A percentile compares a stretch with the other conserved stretches of the same genome.
These are phyloP conservation scores for Calephelis nemesis DNA, from an alignment of 1,140 invertebrate species.

Conservation along the genomic window DNA sequence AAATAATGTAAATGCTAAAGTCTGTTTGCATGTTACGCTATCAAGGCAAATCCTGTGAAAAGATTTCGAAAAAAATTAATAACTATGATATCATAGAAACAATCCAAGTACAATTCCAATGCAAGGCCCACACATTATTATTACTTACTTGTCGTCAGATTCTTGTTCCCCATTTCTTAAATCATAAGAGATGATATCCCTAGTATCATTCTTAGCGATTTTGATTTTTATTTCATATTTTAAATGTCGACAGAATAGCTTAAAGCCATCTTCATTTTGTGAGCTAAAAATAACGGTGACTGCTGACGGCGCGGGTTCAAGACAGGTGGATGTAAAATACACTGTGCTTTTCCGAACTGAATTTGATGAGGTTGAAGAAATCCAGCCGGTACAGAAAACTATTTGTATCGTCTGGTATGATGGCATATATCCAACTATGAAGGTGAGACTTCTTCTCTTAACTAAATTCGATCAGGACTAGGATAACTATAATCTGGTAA, in stretches of 20 bases:
- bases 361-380: conserved; percentile 57
- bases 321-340: conserved; percentile 59
- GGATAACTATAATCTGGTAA: too few species aligned
- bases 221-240: background rate
- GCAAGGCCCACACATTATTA: background rate
- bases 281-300: conserved; percentile 53
- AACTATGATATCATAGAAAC: too few species aligned
- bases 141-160: background rate
- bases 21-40: too few species aligned
- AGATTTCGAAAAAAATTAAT: too few species aligned
- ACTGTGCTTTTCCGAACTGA: conserved; percentile 60
- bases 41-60: too few species aligned
- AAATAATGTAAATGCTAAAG: too few species aligned
- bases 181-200: too few species aligned
- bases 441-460: conserved; percentile 39
- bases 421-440: conserved; percentile 66
- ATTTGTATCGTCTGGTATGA: conserved; percentile 70
- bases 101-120: too few species aligned
- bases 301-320: conserved; percentile 54
- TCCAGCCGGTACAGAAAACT: conserved; percentile 56
- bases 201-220: background rate
- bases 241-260: conserved; percentile 50
- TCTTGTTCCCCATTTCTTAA: background rate
- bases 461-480: too few species aligned
- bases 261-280: conserved; percentile 59